Evolutionary conservation across 2,113 vertebrate species (phyloP).

Genomic region (Chlamydotis undulata): DNA sequence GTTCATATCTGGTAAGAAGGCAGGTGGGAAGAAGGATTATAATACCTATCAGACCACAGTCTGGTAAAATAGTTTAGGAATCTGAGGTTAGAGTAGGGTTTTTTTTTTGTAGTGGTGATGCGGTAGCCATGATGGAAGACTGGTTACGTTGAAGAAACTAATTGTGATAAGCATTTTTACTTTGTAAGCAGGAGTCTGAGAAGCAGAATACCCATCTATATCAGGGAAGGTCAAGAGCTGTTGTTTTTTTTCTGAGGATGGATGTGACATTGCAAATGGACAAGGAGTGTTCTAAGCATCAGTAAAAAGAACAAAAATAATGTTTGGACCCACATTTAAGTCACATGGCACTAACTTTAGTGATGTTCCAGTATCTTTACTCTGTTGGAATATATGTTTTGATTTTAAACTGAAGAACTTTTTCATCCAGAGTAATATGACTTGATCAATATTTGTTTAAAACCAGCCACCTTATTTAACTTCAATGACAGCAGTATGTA

Average conservation of each 20-base stretch:
- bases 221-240: background rate
- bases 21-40: background rate
- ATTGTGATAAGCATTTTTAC: background rate
- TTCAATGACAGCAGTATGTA: background rate
- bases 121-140: background rate
- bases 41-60: background rate
- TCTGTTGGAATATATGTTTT: background rate
- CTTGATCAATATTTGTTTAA: background rate
- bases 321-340: background rate
- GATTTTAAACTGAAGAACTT: background rate
- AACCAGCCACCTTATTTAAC: background rate
- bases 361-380: background rate
- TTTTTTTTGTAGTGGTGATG: background rate
- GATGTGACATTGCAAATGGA: background rate
- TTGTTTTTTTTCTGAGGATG: background rate
- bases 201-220: background rate
- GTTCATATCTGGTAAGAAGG: background rate
- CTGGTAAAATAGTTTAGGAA: background rate
- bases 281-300: background rate
- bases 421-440: background rate
- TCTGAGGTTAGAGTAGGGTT: background rate
- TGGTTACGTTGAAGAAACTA: background rate
- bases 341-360: background rate
- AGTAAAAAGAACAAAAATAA: background rate
- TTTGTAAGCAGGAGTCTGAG: background rate